Evolutionary conservation across 2,888 invertebrate genomes (phyloP).

Genomic region (Drosophila parthenogenetica): DNA sequence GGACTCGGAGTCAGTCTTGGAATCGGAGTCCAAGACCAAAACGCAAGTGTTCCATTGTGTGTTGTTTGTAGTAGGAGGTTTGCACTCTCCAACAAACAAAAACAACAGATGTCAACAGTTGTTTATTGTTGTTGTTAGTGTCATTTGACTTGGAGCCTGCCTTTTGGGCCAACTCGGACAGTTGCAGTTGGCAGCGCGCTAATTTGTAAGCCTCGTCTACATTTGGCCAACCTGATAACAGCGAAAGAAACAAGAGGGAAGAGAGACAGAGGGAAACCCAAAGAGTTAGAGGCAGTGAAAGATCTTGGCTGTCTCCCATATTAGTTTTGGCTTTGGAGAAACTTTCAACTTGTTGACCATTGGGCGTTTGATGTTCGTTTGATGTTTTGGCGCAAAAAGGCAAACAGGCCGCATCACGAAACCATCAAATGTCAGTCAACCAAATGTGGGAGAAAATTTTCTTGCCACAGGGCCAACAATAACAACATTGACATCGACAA

Average conservation of each 20-base stretch:
- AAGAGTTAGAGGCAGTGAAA: slow-evolving; percentile 3
- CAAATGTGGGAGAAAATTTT: slow-evolving; percentile 62
- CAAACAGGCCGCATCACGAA: slow-evolving; percentile 64
- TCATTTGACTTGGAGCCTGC: slow-evolving; percentile 78
- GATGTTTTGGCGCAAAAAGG: slow-evolving; percentile 64
- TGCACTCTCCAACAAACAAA: slow-evolving; percentile 45
- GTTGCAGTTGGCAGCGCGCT: slow-evolving; percentile 77
- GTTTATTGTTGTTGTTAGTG: slow-evolving; percentile 80
- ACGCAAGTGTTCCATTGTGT: slow-evolving; percentile 78
- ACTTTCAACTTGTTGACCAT: slow-evolving; percentile 65
- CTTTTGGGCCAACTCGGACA: slow-evolving; percentile 74
- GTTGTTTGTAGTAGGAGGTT: slow-evolving; percentile 50
- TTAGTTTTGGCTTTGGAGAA: slow-evolving; percentile 61
- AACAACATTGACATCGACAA: slow-evolving; percentile 10
- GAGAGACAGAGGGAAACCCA: neutral
- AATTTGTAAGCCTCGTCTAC: slow-evolving; percentile 75
- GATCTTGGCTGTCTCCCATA: slow-evolving; percentile 64
- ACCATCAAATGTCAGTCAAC: slow-evolving; percentile 76
- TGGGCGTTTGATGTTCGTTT: slow-evolving; percentile 77
- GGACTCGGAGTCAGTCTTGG: slow-evolving; percentile 16
- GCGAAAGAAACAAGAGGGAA: slow-evolving; percentile 9
- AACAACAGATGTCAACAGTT: slow-evolving; percentile 73
- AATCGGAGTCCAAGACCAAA: slow-evolving; percentile 34
- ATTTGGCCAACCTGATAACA: slow-evolving; percentile 73
- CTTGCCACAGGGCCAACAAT: slow-evolving; percentile 46